phyloP scores from a whole-genome alignment of 2,797 vertebrate genomes.

The Alauda arvensis region DNA sequence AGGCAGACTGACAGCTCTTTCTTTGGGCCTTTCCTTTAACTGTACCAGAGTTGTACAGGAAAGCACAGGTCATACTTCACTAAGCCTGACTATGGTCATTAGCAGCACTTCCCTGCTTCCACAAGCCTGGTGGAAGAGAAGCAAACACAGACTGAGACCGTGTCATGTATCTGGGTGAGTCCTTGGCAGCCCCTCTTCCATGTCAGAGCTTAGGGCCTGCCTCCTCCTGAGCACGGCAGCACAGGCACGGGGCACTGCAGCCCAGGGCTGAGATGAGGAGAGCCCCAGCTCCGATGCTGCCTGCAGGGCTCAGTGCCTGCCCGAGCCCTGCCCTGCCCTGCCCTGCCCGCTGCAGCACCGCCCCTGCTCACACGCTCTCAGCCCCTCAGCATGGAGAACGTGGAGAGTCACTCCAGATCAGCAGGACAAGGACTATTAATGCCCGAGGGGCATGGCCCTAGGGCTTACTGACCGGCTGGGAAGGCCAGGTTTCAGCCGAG shows the following conservation, averaged over 20 bases:
- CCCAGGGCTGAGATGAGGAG: background rate
- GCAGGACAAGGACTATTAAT: background rate
- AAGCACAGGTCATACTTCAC: background rate
- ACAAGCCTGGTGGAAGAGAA: background rate
- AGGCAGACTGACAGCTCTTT: background rate
- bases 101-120: background rate
- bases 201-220: background rate
- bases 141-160: background rate
- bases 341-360: background rate
- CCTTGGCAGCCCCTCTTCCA: background rate
- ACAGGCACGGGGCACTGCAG: too few species aligned
- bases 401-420: background rate
- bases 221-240: background rate
- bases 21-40: background rate
- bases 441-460: background rate
- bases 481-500: background rate
- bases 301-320: rapidly evolving
- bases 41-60: background rate
- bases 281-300: rapidly evolving
- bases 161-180: background rate
- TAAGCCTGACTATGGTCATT: background rate
- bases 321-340: background rate
- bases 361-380: background rate
- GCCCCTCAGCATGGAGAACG: background rate
- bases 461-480: background rate